Evolutionary conservation across 1,140 invertebrate species (phyloP).

Genomic region (Harpegnathos saltator): DNA sequence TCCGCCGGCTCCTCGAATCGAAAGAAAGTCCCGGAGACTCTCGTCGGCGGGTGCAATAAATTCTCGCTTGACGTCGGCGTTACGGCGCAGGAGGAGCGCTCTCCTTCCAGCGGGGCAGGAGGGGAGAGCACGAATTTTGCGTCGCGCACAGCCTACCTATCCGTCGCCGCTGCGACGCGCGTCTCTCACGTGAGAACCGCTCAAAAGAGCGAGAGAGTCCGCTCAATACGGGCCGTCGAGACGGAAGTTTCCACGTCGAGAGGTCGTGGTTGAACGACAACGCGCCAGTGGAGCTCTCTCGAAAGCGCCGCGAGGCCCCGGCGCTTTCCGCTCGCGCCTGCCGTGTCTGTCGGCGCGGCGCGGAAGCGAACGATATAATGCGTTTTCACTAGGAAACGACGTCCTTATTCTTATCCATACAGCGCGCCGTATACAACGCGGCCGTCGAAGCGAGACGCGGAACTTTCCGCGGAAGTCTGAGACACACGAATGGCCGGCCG

Average conservation of each 20-base stretch:
- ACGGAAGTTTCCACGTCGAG: conserved; percentile 65
- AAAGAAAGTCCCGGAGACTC: conserved; percentile 16
- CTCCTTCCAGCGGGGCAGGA: no score
- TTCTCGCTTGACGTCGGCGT: conserved; percentile 52
- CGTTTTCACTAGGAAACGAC: conserved; percentile 39
- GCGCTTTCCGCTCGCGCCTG: not conserved
- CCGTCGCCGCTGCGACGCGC: not conserved
- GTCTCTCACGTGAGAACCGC: conserved; percentile 23
- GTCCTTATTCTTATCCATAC: conserved; percentile 54
- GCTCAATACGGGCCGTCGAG: conserved; percentile 62
- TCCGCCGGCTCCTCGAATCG: conserved; percentile 15
- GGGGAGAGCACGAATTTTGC: conserved; percentile 37
- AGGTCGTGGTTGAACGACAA: conserved; percentile 58
- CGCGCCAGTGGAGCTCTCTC: conserved; percentile 20
- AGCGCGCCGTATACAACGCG: conserved; percentile 12
- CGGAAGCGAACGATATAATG: conserved; percentile 42
- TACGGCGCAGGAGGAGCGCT: not conserved
- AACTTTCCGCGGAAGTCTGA: conserved; percentile 19
- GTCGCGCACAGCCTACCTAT: not conserved
- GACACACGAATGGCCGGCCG: conserved; percentile 23
- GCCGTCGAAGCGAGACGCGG: conserved; percentile 5
- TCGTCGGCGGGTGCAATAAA: conserved; percentile 35
- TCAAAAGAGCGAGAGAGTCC: conserved; percentile 48
- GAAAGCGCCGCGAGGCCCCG: conserved; percentile 1
- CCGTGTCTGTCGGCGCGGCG: not conserved